Conservation (phyloP, 2,888 invertebrate genomes). For the Drosophila engyochracea region DNA sequence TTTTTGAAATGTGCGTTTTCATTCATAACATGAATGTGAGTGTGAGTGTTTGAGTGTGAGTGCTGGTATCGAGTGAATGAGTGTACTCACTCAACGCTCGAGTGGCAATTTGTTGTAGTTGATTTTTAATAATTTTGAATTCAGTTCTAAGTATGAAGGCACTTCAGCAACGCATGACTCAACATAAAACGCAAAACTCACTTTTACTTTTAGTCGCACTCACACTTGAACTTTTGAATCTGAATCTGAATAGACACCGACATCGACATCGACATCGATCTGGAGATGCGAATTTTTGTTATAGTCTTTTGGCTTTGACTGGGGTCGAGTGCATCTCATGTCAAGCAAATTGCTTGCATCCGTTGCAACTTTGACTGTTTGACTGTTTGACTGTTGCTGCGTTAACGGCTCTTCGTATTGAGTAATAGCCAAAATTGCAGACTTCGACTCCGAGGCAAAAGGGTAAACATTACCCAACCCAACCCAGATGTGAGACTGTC, state of each 20-base stretch:
- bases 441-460: constrained; percentile 18
- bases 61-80: constrained; percentile 8
- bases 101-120: constrained; percentile 54
- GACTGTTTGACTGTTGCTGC: constrained; percentile 3
- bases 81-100: constrained; percentile 23
- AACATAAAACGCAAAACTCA: constrained; percentile 44
- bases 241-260: background rate
- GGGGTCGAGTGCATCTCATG: constrained; percentile 52
- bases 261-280: constrained; percentile 10
- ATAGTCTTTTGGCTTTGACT: constrained; percentile 8
- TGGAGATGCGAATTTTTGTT: constrained; percentile 2
- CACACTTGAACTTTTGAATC: constrained; percentile 24
- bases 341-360: constrained; percentile 70
- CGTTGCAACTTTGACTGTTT: constrained; percentile 38
- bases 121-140: constrained; percentile 13
- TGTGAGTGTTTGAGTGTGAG: constrained; percentile 8
- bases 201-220: constrained; percentile 62
- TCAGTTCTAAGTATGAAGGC: constrained; percentile 35
- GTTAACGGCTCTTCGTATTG: constrained; percentile 13
- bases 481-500: constrained; percentile 12
- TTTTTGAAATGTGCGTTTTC: constrained; percentile 52
- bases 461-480: constrained; percentile 44
- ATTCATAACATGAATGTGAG: constrained; percentile 60
- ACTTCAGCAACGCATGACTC: constrained; percentile 55
- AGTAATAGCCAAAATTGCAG: constrained; percentile 31